Evolutionary conservation across 1,140 invertebrate species (phyloP).

Genomic region (Daktulosphaira vitifoliae): DNA sequence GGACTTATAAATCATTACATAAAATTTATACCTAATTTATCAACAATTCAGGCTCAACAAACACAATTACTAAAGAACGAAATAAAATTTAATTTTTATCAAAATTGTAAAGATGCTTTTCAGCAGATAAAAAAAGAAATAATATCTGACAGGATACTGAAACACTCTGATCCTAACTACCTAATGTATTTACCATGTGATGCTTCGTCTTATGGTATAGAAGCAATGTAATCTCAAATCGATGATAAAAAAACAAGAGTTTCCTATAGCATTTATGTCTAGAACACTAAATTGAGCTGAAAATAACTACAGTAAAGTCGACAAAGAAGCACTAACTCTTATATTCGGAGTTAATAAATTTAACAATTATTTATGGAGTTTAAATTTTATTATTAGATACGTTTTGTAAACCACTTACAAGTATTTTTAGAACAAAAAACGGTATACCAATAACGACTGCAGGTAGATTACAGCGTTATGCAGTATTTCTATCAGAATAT

Average conservation of each 20-base stretch:
- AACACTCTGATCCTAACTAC: background rate
- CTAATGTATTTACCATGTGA: background rate
- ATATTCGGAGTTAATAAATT: slow-evolving; percentile 45
- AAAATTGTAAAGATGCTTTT: slow-evolving; percentile 42
- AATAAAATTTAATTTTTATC: background rate
- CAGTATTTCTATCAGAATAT: too few species aligned
- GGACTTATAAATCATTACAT: background rate
- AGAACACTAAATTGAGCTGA: slow-evolving; percentile 44
- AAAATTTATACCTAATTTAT: background rate
- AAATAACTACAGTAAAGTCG: slow-evolving; percentile 44
- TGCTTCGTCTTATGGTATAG: background rate
- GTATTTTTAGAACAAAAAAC: too few species aligned
- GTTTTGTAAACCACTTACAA: too few species aligned
- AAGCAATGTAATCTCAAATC: slow-evolving; percentile 44
- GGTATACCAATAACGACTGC: too few species aligned
- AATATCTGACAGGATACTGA: background rate
- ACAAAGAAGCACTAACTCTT: slow-evolving; percentile 47
- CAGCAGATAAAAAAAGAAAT: background rate
- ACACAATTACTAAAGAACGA: background rate
- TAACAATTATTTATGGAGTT: slow-evolving; percentile 41
- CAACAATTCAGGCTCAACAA: background rate
- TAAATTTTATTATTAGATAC: too few species aligned
- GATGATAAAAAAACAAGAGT: slow-evolving; percentile 42
- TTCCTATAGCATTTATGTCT: slow-evolving; percentile 45
- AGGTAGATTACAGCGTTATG: too few species aligned